A percentile compares a stretch with the other conserved stretches of the same genome.
Evolutionary conservation across 2,797 vertebrate species (phyloP).

Genomic region (Phoebastria nigripes): DNA sequence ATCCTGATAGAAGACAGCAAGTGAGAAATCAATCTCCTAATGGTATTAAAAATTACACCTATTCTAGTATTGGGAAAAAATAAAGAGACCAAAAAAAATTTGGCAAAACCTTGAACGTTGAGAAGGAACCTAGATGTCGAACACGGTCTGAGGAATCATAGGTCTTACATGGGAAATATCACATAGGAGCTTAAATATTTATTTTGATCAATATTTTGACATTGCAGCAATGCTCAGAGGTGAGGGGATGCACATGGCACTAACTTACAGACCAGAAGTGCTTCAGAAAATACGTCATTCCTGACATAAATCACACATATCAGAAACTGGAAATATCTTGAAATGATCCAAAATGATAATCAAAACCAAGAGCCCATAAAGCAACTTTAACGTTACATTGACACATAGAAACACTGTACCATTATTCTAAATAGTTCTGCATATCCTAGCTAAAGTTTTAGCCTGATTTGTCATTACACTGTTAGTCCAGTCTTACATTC

Average conservation of each 20-base stretch:
- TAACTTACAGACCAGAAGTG: background rate
- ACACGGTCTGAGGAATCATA: background rate
- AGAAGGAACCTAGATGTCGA: background rate
- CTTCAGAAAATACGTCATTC: background rate
- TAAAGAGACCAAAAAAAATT: fast-evolving
- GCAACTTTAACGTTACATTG: background rate
- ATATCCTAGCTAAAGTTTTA: background rate
- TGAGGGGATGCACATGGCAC: background rate
- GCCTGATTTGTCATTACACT: background rate
- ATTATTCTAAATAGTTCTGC: background rate
- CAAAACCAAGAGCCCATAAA: background rate
- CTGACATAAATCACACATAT: background rate
- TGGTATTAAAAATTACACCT: background rate
- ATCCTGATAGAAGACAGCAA: background rate
- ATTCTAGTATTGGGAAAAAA: fast-evolving
- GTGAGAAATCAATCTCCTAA: background rate
- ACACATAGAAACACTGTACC: background rate
- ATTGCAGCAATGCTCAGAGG: background rate
- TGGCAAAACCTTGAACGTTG: background rate
- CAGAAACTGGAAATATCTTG: background rate
- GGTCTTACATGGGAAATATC: background rate
- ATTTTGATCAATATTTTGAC: background rate
- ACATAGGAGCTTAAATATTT: background rate
- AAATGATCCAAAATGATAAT: background rate
- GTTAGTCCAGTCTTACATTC: background rate